Percentiles rank a stretch among this genome's conserved stretches.
Conservation (phyloP, 2,888 invertebrate genomes). For the Caenorhabditis japonica region DNA sequence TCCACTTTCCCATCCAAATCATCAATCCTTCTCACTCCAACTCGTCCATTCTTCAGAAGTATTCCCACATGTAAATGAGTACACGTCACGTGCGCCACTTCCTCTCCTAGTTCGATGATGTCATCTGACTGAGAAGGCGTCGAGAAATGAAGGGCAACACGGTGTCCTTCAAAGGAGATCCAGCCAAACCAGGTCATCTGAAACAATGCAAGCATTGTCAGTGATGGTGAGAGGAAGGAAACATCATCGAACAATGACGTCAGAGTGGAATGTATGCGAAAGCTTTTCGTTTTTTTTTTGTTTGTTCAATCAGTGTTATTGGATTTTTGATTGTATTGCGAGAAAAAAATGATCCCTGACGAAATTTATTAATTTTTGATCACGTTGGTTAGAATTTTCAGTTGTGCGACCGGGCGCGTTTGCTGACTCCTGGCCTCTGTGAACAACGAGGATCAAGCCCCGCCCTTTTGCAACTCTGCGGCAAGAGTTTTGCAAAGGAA, state of each 20-base stretch:
- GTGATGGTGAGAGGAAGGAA: background rate
- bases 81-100: constrained; percentile 12
- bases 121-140: background rate
- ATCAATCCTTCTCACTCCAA: constrained; percentile 12
- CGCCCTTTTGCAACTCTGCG: too few relatives aligned
- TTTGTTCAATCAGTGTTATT: too few relatives aligned
- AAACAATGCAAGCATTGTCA: too few relatives aligned
- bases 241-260: constrained; percentile 11
- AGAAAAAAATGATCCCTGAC: too few relatives aligned
- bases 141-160: background rate
- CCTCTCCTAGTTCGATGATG: background rate
- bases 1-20: background rate
- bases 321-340: too few relatives aligned
- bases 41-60: constrained; percentile 8
- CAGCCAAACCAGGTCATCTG: constrained; percentile 37
- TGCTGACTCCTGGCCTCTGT: too few relatives aligned
- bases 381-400: too few relatives aligned
- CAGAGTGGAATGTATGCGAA: too few relatives aligned
- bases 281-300: background rate
- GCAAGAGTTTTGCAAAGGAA: too few relatives aligned
- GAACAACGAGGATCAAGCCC: too few relatives aligned
- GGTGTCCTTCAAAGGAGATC: background rate
- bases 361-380: too few relatives aligned
- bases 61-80: constrained; percentile 33
- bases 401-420: too few relatives aligned